Conservation (phyloP, 1,140 invertebrate species). For the Drosophila orosa region DNA sequence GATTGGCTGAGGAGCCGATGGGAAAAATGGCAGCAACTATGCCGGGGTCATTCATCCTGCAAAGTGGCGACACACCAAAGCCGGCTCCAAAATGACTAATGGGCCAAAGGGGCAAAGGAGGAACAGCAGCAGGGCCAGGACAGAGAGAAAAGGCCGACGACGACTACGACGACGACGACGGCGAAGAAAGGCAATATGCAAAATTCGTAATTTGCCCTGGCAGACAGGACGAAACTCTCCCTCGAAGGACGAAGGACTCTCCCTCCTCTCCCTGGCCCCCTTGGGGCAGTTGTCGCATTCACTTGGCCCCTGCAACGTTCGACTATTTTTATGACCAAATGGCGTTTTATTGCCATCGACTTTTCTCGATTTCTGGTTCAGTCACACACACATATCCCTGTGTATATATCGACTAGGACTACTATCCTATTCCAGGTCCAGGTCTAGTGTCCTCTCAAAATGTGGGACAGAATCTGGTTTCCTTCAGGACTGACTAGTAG, state of each 20-base stretch:
- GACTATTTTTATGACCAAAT: slow-evolving; percentile 82
- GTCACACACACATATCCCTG: slow-evolving; percentile 15
- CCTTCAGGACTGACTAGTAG: slow-evolving; percentile 52
- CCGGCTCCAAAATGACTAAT: slow-evolving; percentile 74
- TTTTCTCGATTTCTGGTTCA: slow-evolving; percentile 53
- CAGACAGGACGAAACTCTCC: slow-evolving; percentile 49
- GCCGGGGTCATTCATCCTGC: slow-evolving; percentile 78
- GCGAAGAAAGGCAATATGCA: slow-evolving; percentile 71
- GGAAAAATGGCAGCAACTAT: slow-evolving; percentile 47
- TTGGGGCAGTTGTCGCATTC: slow-evolving; percentile 61
- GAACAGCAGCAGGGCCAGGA: background rate
- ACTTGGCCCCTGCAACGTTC: slow-evolving; percentile 62
- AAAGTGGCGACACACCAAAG: slow-evolving; percentile 81
- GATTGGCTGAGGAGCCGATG: slow-evolving; percentile 2
- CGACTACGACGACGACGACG: slow-evolving; percentile 6
- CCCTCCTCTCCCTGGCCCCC: background rate
- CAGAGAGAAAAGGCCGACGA: slow-evolving; percentile 11
- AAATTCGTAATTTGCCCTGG: slow-evolving; percentile 80
- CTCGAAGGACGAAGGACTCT: slow-evolving; percentile 7
- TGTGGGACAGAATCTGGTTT: slow-evolving; percentile 36
- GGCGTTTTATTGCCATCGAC: slow-evolving; percentile 76
- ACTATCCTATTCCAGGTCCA: slow-evolving; percentile 30
- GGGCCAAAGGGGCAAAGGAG: slow-evolving; percentile 43
- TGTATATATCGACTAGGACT: slow-evolving; percentile 21
- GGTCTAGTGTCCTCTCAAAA: slow-evolving; percentile 26